A percentile compares a stretch with the other conserved stretches of the same genome.
Conservation (phyloP, 2,888 invertebrate genomes). For the Callyntrura guangdongensis region DNA sequence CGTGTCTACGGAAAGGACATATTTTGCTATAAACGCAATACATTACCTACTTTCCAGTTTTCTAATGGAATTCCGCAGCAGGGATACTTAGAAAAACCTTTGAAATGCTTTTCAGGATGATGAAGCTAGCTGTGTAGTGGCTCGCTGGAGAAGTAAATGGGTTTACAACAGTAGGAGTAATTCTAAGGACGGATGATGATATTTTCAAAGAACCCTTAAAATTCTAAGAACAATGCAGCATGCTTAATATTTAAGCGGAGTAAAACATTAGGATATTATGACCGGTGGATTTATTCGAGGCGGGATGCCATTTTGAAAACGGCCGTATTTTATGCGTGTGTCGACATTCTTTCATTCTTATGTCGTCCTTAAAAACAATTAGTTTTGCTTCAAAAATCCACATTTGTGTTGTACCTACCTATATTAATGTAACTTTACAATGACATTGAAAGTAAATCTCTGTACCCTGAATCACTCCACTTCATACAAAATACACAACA, state of each 20-base stretch:
- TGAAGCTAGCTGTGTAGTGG: no score
- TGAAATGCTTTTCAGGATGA: background rate
- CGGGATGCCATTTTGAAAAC: no score
- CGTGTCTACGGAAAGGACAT: background rate
- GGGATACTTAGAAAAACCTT: background rate
- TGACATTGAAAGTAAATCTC: no score
- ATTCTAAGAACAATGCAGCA: background rate
- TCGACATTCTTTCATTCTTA: no score
- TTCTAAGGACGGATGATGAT: no score
- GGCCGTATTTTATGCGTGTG: no score
- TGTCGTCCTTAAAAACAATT: background rate
- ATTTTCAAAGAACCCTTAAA: background rate
- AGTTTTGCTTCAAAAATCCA: background rate
- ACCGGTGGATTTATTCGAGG: no score
- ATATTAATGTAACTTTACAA: no score
- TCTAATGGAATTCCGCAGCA: constrained; percentile 27
- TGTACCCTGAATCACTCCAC: no score
- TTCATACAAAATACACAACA: no score
- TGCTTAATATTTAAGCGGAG: background rate
- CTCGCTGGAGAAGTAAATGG: no score
- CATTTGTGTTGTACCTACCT: background rate
- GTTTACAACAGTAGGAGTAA: no score
- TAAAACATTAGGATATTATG: background rate
- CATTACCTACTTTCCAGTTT: background rate
- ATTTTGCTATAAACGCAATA: background rate